Conservation (phyloP, 2,113 vertebrate genomes). For the Epinephelus moara region DNA sequence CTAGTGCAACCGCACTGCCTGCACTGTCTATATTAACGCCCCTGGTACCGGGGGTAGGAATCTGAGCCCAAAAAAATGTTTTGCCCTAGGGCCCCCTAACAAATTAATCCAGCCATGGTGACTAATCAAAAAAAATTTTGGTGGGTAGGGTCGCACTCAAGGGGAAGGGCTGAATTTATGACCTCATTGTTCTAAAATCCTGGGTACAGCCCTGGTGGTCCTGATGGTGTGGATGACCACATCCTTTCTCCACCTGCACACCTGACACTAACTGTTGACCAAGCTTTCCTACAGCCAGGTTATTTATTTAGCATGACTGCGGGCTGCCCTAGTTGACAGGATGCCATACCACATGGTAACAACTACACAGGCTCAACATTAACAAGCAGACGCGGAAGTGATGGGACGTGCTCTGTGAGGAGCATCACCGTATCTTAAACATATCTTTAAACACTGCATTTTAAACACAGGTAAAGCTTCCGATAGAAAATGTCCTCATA, state of each 20-base stretch:
- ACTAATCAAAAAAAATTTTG: neutral
- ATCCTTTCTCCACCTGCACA: neutral
- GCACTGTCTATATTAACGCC: no score
- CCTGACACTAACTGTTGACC: neutral
- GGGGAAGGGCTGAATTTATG: neutral
- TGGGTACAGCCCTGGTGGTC: neutral
- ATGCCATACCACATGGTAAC: neutral
- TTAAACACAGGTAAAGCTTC: neutral
- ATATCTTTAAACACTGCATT: neutral
- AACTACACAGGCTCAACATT: neutral
- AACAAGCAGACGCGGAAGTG: constrained; percentile 52
- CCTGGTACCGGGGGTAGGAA: neutral
- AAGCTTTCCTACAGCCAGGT: neutral
- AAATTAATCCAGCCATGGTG: neutral
- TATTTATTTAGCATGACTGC: neutral
- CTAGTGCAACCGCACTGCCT: no score
- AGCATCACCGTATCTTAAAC: neutral
- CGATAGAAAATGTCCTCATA: no score
- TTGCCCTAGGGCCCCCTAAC: neutral
- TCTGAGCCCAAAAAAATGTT: neutral
- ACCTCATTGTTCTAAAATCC: neutral
- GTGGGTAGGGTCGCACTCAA: neutral
- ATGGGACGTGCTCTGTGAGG: constrained; percentile 2
- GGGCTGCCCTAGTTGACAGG: neutral
- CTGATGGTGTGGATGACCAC: constrained; percentile 7